Percentiles rank a stretch among this genome's conserved stretches.
These are phyloP conservation scores for Ditylenchus weischeri DNA, from an alignment of 2,888 invertebrate genomes.

Conservation along the genomic window DNA sequence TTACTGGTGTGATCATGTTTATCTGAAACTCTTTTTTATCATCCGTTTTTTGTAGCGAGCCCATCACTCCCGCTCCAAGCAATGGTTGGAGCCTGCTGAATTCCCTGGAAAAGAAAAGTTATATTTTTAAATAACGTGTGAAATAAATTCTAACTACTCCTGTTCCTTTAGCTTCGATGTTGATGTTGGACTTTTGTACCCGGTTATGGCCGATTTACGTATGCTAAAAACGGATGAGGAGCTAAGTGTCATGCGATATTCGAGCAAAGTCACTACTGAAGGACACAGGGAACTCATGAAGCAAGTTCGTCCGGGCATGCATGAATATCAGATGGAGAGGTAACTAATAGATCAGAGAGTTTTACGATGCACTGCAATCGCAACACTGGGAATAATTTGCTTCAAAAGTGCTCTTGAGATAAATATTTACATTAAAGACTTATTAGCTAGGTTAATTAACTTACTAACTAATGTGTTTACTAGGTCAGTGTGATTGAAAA, in stretches of 20 bases:
- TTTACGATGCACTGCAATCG: too few relatives aligned
- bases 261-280: slow-evolving; percentile 86
- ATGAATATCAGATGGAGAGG: slow-evolving; percentile 65
- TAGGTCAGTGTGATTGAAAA: too few relatives aligned
- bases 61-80: slow-evolving; percentile 82
- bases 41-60: slow-evolving; percentile 68
- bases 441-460: neutral
- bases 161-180: slow-evolving; percentile 68
- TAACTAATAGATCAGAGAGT: neutral
- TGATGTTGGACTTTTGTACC: slow-evolving; percentile 73
- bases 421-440: neutral
- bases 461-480: too few relatives aligned
- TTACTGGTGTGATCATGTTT: too few relatives aligned
- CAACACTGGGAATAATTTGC: too few relatives aligned
- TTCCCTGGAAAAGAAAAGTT: slow-evolving; percentile 17
- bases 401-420: neutral
- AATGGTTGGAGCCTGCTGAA: slow-evolving; percentile 68
- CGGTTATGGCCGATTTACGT: slow-evolving; percentile 78
- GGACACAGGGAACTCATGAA: slow-evolving; percentile 87
- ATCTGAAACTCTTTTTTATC: too few relatives aligned
- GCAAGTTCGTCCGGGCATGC: slow-evolving; percentile 68
- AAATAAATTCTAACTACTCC: neutral
- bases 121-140: neutral
- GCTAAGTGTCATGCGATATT: slow-evolving; percentile 81
- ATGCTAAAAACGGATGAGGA: slow-evolving; percentile 68